A percentile compares a stretch with the other conserved stretches of the same genome.
Evolutionary conservation across 2,888 invertebrate species (phyloP).

Genomic region (Linyphia triangularis): DNA sequence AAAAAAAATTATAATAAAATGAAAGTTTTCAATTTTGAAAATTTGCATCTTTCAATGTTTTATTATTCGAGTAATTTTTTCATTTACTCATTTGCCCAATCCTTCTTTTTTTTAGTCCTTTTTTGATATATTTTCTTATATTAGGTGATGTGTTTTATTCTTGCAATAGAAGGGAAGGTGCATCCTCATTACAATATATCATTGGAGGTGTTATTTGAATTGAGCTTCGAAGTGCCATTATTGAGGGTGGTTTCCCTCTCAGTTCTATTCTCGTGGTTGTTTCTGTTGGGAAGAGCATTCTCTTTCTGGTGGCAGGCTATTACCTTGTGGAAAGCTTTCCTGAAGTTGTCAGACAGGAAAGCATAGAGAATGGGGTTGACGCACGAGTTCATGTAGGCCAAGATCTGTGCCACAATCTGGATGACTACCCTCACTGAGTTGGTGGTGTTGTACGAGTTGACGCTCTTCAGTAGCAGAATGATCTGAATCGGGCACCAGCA

Average conservation of each 20-base stretch:
- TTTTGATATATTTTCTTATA: no score
- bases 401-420: slow-evolving; percentile 79
- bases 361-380: slow-evolving; percentile 97
- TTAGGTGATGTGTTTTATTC: background rate
- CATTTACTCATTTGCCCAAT: no score
- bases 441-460: slow-evolving; percentile 86
- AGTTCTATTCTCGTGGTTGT: slow-evolving; percentile 53
- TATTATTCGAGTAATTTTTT: no score
- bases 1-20: no score
- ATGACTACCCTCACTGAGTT: slow-evolving; percentile 79
- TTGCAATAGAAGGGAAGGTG: background rate
- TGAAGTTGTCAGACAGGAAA: slow-evolving; percentile 95
- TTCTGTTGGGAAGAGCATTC: background rate
- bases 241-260: slow-evolving; percentile 71
- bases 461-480: slow-evolving; percentile 88
- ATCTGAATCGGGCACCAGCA: slow-evolving; percentile 94
- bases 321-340: slow-evolving; percentile 87
- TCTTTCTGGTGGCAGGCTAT: slow-evolving; percentile 74
- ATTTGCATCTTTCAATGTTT: no score
- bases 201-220: slow-evolving; percentile 56
- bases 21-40: no score
- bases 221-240: slow-evolving; percentile 36
- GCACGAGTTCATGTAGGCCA: slow-evolving; percentile 95
- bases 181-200: slow-evolving; percentile 60
- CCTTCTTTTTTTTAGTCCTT: no score